A percentile compares a stretch with the other conserved stretches of the same genome.
phyloP scores from a whole-genome alignment of 2,888 invertebrate species.

The Phortica okadai region DNA sequence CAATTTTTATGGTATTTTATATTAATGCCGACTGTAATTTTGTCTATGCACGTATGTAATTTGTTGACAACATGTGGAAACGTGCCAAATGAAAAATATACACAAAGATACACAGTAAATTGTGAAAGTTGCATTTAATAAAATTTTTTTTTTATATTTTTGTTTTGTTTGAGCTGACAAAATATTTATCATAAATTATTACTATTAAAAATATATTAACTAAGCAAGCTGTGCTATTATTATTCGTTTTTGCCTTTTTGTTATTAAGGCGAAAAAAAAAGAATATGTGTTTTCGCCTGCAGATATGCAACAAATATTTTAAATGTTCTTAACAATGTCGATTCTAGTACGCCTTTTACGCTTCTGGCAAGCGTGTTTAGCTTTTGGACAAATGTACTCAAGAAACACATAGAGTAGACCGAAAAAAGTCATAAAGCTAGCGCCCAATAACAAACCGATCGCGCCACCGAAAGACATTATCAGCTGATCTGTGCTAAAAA shows the following conservation, averaged over 20 bases:
- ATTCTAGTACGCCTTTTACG: neutral
- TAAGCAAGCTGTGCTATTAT: no score
- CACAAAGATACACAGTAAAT: neutral
- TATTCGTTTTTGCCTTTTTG: no score
- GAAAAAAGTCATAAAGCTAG: constrained; percentile 72
- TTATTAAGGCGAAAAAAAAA: no score
- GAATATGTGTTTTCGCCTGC: no score
- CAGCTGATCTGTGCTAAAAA: constrained; percentile 73
- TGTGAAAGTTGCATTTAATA: neutral
- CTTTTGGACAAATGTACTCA: constrained; percentile 42
- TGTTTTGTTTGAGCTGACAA: no score
- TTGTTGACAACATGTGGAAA: neutral
- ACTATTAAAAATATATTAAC: no score
- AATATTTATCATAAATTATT: no score
- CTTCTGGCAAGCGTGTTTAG: neutral
- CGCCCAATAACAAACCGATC: constrained; percentile 74
- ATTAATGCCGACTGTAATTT: constrained; percentile 1
- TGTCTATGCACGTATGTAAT: neutral
- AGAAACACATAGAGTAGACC: constrained; percentile 56
- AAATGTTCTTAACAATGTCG: neutral
- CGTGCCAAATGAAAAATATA: neutral
- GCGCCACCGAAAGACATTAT: constrained; percentile 74
- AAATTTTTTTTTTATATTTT: no score
- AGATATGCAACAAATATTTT: no score
- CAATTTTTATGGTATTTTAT: constrained; percentile 7